Base-by-base conservation (phyloP, 2,888 invertebrate species). In the Galeopsomyia nigrocyanea region DNA sequence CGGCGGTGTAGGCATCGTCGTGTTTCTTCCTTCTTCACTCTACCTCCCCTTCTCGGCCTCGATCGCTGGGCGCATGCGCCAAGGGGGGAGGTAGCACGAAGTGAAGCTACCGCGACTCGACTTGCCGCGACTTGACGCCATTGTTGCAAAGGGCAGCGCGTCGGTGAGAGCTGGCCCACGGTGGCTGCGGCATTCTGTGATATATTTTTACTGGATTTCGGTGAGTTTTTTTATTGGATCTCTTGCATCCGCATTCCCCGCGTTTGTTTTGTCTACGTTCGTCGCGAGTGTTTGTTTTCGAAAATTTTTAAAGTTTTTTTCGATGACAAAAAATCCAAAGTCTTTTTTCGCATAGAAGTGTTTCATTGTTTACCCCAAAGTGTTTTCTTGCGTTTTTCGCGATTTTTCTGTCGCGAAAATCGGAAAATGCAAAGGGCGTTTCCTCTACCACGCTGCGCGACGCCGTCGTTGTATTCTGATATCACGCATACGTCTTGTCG, bases 81-180 rank as follows among this genome's bases (percentile, higher is more conserved):
- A 39, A 10, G 39, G 39, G 39, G 39, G 39, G 39, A 39, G 39
- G 39, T 39, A 39, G 13, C n/a, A 1, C 19, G 21, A 19, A 21
- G 22, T 19, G 58, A 19, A n/a, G 58, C 58, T 19, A 19, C 7
- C 58, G 58, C 58, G 26, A 26, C 39, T 39, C 39, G 10, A 39
- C 13, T 69, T 76, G 76, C 76, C 82, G 84, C 83, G 39, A 39
- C 13, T 69, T 75, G 76, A 77, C 82, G 84, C 83, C 84, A 84
- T 84, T 84, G 82, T 83, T 82, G 82, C 80, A 81, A 82, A 80
- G 81, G 83, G 82, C 84, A 83, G 83, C 83, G 82, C 82, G 79
- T 77, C 63, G 77, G 74, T 75, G 75, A 78, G 77, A 74, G 74
- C 78, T 74, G 66, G 79, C 77, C 79, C 78, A 79, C 76, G 78